Percentiles rank a stretch among this genome's conserved stretches.
These are phyloP conservation scores for Anoplophora glabripennis DNA, from an alignment of 1,140 invertebrate species.

Conservation along the genomic window DNA sequence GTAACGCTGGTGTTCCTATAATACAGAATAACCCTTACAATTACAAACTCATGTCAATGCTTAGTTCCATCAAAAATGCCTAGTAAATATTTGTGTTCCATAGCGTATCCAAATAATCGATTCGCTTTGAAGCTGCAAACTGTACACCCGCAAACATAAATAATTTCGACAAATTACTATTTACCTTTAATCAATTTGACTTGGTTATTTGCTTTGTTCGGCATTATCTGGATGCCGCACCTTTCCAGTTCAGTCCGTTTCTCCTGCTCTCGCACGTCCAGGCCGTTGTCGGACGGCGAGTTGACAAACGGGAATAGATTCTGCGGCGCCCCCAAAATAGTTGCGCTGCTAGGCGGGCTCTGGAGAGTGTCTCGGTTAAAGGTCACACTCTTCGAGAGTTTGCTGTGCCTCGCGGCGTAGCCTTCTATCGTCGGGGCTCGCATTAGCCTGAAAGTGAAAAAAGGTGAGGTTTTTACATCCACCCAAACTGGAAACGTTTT, in stretches of 20 bases:
- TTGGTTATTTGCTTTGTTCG: constrained; percentile 43
- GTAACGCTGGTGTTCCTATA: too few relatives aligned
- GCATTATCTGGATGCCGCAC: constrained; percentile 38
- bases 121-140: too few relatives aligned
- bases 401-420: constrained; percentile 81
- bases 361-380: constrained; percentile 81
- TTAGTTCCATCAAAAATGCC: too few relatives aligned
- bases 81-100: too few relatives aligned
- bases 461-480: too few relatives aligned
- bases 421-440: constrained; percentile 79
- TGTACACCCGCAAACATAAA: background rate
- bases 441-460: constrained; percentile 53
- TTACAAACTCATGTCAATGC: too few relatives aligned
- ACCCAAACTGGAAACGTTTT: too few relatives aligned
- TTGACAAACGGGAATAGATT: constrained; percentile 35
- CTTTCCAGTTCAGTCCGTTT: constrained; percentile 36
- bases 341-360: constrained; percentile 65
- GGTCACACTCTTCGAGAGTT: constrained; percentile 83
- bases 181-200: constrained; percentile 45
- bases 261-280: constrained; percentile 25
- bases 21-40: too few relatives aligned
- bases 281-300: constrained; percentile 25
- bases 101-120: too few relatives aligned
- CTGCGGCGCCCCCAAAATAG: constrained; percentile 27
- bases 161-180: constrained; percentile 1